These are phyloP conservation scores for Podabrus alpinus DNA, from an alignment of 2,888 invertebrate genomes.

Conservation along the genomic window DNA sequence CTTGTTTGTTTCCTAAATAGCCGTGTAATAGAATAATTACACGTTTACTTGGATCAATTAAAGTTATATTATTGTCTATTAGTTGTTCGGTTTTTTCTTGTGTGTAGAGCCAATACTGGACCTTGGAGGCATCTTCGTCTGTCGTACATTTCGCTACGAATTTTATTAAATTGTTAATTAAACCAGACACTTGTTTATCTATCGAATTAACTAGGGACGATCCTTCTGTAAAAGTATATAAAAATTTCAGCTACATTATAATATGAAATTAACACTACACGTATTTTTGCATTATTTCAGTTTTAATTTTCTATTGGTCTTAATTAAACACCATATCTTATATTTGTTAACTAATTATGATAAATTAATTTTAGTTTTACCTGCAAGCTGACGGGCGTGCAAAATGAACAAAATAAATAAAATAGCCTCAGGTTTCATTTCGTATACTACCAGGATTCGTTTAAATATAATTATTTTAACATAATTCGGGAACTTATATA, in stretches of 20 bases:
- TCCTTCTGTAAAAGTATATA: neutral
- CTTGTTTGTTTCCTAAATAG: neutral
- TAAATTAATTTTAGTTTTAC: neutral
- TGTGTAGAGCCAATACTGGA: constrained; percentile 3
- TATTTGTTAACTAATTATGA: neutral
- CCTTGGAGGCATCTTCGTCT: neutral
- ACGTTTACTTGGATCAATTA: neutral
- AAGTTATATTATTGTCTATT: neutral
- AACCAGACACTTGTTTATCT: neutral
- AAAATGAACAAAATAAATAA: neutral
- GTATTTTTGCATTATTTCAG: too few relatives aligned
- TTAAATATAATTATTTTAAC: too few relatives aligned
- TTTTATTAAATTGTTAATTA: neutral
- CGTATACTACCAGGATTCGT: neutral
- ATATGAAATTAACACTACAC: too few relatives aligned
- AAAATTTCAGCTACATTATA: too few relatives aligned
- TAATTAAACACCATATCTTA: neutral
- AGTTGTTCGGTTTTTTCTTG: neutral
- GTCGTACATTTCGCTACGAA: neutral
- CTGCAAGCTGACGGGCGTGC: neutral
- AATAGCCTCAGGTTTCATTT: neutral
- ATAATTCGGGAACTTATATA: too few relatives aligned
- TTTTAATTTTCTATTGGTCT: too few relatives aligned
- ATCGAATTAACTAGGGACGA: neutral
- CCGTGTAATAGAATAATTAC: neutral